A percentile compares a stretch with the other conserved stretches of the same genome.
Conservation (phyloP, 2,113 vertebrate species). For the Pteronura brasiliensis region DNA sequence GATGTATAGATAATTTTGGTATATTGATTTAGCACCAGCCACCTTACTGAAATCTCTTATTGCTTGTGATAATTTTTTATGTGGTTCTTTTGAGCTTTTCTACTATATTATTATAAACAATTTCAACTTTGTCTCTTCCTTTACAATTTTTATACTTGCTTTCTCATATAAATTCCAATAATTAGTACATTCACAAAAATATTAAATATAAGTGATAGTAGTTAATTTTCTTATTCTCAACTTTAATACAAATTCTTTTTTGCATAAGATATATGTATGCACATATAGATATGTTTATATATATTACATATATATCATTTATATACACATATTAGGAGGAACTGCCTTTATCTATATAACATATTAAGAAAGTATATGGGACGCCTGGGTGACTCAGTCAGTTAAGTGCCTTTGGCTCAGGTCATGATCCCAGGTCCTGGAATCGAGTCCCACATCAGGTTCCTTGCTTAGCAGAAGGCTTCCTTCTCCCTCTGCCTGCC, state of each 20-base stretch:
- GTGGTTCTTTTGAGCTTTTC: not conserved
- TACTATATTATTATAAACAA: not conserved
- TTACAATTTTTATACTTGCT: not conserved
- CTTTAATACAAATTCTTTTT: not conserved
- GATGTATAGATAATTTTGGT: not conserved
- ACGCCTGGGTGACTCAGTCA: not conserved
- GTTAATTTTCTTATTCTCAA: not conserved
- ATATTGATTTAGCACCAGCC: not conserved
- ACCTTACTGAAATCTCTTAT: not conserved
- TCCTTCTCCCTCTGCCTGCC: too few species aligned
- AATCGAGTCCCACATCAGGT: too few species aligned
- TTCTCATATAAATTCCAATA: not conserved
- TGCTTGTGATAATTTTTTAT: not conserved
- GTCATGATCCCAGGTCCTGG: too few species aligned
- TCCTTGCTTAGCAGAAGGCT: too few species aligned
- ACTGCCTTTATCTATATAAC: not conserved
- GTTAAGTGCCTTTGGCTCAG: not conserved
- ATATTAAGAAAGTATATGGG: not conserved
- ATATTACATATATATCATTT: not conserved
- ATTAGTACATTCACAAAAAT: not conserved
- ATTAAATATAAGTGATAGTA: not conserved
- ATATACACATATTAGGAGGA: not conserved
- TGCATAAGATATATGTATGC: not conserved
- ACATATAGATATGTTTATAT: not conserved
- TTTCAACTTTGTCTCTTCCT: not conserved